These are phyloP conservation scores for Heliconius erato DNA, from an alignment of 2,888 invertebrate genomes.

Conservation along the genomic window DNA sequence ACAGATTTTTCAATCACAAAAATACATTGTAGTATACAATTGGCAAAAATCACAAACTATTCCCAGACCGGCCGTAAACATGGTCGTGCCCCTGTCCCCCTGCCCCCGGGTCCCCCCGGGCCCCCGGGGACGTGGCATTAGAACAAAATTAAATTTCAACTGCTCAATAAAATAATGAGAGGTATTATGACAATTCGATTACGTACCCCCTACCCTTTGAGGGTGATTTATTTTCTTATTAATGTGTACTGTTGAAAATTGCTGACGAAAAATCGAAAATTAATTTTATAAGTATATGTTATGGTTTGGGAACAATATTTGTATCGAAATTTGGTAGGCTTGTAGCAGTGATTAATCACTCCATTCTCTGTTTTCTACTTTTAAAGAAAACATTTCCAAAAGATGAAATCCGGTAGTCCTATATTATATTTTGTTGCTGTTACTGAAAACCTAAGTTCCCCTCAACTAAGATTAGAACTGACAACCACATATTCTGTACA, in stretches of 20 bases:
- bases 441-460: neutral
- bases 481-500: neutral
- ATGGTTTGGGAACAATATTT: too few species aligned
- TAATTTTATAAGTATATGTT: too few species aligned
- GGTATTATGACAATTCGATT: conserved; percentile 76
- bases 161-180: conserved; percentile 77
- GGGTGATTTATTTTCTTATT: conserved; percentile 50
- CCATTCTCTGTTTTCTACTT: neutral
- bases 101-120: conserved; percentile 39
- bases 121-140: conserved; percentile 65
- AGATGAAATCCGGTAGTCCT: neutral
- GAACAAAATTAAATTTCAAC: conserved; percentile 73
- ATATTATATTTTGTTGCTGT: neutral
- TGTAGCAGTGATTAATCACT: neutral
- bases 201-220: conserved; percentile 63
- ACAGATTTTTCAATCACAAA: conserved; percentile 32
- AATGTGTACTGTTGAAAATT: conserved; percentile 19
- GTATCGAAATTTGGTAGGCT: neutral
- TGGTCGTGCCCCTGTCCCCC: conserved; percentile 56
- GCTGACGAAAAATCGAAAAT: neutral
- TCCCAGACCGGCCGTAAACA: conserved; percentile 70
- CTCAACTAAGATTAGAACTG: neutral
- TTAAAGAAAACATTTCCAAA: neutral
- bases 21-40: conserved; percentile 4
- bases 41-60: conserved; percentile 59